Evolutionary conservation across 2,888 invertebrate genomes (phyloP).

Genomic region (Synanthedon tipuliformis): DNA sequence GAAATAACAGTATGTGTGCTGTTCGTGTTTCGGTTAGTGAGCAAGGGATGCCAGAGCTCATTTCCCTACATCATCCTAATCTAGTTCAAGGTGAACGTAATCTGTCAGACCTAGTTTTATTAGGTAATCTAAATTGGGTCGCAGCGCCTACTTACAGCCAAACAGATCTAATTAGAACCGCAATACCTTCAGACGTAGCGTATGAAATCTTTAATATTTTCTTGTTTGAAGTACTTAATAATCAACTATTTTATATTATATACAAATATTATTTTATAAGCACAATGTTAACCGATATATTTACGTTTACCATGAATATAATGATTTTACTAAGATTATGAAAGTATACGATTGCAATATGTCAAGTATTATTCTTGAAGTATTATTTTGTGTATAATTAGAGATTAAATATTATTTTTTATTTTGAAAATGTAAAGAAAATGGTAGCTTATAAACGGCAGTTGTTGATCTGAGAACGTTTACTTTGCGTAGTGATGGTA

Average conservation of each 20-base stretch:
- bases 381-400: conserved; percentile 60
- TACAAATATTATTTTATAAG: not conserved
- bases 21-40: too few relatives aligned
- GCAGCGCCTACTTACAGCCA: too few relatives aligned
- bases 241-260: not conserved
- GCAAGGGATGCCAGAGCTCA: too few relatives aligned
- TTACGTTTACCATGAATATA: conserved; percentile 29
- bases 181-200: not conserved
- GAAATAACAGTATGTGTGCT: too few relatives aligned
- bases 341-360: conserved; percentile 55
- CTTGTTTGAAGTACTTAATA: not conserved
- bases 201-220: not conserved
- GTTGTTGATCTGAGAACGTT: conserved; percentile 47
- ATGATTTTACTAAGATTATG: conserved; percentile 24
- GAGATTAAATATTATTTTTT: conserved; percentile 59
- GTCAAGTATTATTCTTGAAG: conserved; percentile 64
- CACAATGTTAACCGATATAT: conserved; percentile 23
- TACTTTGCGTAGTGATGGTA: conserved; percentile 59
- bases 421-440: conserved; percentile 48
- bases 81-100: too few relatives aligned
- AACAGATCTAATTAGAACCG: too few relatives aligned
- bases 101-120: too few relatives aligned
- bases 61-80: too few relatives aligned
- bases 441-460: conserved; percentile 53
- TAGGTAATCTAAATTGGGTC: too few relatives aligned